Evolutionary conservation across 1,140 invertebrate species (phyloP).

Genomic region (Anastatus disparis): DNA sequence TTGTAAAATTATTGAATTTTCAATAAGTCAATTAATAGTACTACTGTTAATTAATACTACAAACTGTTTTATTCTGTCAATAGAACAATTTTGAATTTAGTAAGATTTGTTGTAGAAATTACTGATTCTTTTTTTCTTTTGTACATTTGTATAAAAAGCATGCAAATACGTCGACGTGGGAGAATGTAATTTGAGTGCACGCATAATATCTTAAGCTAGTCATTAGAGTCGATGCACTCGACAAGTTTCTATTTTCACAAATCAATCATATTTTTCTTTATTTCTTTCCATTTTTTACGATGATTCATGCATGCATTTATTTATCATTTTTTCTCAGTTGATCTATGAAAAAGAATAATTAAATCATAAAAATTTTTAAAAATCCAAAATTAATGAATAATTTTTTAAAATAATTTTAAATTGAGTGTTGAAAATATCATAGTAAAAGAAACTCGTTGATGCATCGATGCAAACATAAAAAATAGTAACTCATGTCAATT

Average conservation of each 20-base stretch:
- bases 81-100: too few relatives aligned
- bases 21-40: too few relatives aligned
- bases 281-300: too few relatives aligned
- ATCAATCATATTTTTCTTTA: constrained; percentile 45
- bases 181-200: constrained; percentile 48
- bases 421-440: too few relatives aligned
- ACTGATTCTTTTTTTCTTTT: too few relatives aligned
- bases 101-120: too few relatives aligned
- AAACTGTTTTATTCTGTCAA: too few relatives aligned
- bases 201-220: constrained; percentile 62
- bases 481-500: constrained; percentile 7
- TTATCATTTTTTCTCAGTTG: background rate
- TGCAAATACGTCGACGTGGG: background rate
- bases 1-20: too few relatives aligned
- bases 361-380: too few relatives aligned
- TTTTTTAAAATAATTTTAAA: too few relatives aligned
- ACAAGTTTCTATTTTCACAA: constrained; percentile 38
- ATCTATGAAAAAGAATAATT: background rate
- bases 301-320: constrained; percentile 17
- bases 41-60: too few relatives aligned
- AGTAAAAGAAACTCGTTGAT: constrained; percentile 20
- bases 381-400: too few relatives aligned
- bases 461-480: background rate
- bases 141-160: background rate
- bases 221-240: constrained; percentile 52